A percentile compares a stretch with the other conserved stretches of the same genome.
Evolutionary conservation across 2,797 vertebrate genomes (phyloP).

Genomic region (Xyrichtys novacula): DNA sequence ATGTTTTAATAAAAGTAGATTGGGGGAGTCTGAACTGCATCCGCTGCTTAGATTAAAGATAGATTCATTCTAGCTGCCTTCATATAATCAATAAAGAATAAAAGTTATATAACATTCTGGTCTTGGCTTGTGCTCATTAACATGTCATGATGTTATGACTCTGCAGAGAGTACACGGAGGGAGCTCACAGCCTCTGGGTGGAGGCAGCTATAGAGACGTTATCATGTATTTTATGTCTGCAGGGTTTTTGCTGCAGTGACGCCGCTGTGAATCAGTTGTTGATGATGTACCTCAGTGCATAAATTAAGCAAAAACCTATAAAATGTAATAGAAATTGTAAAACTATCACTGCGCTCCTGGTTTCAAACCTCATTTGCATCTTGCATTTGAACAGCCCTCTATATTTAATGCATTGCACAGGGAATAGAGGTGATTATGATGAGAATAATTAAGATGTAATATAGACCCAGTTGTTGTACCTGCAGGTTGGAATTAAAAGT

Average conservation of each 20-base stretch:
- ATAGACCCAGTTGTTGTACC: not conserved
- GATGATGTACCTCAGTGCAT: not conserved
- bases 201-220: not conserved
- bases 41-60: not conserved
- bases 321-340: not conserved
- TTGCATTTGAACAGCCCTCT: not conserved
- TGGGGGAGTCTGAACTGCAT: not conserved
- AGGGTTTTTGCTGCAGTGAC: slow-evolving; percentile 10
- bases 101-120: not conserved
- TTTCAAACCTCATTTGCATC: not conserved
- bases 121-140: slow-evolving; percentile 9
- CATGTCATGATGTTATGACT: slow-evolving; percentile 8
- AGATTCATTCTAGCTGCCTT: not conserved
- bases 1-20: not conserved
- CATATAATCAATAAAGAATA: slow-evolving; percentile 1
- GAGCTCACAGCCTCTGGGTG: slow-evolving; percentile 1
- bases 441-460: slow-evolving; percentile 11
- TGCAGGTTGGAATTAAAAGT: slow-evolving; percentile 23
- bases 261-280: slow-evolving; percentile 1
- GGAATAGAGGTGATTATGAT: slow-evolving; percentile 18
- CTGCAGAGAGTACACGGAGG: not conserved
- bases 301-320: slow-evolving; percentile 11
- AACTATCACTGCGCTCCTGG: slow-evolving; percentile 3
- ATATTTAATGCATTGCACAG: not conserved
- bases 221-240: slow-evolving; percentile 27